Base-by-base conservation (phyloP, 2,888 invertebrate genomes). In the Andrena camellia region DNA sequence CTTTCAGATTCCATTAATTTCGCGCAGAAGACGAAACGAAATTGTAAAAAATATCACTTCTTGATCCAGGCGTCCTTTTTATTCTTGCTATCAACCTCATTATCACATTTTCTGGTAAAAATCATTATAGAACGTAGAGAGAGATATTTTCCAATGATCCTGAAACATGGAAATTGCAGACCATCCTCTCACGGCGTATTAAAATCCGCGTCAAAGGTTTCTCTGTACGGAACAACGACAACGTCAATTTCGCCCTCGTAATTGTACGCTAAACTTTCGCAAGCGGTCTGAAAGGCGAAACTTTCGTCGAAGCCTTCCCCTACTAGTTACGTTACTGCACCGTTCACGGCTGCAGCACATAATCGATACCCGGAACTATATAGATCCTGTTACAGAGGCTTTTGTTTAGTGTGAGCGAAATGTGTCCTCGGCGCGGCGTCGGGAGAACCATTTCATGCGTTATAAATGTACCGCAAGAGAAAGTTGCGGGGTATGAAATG, bases 311-410 rank as follows among this genome's bases (percentile, higher is more conserved):
- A 29, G 50, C 10, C 42, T 66, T 59, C 50, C 42, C n/a, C 31
- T 54, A 52, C n/a, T 35, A 69, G 77, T 35, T 66, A 74, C 52
- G 57, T 50, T 54, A 68, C 64, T 75, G 71, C 71, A 57, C 23
- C 31, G 52, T 42, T 23, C 62, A 57, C n/a, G 68, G 59, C 62
- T 70, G 52, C 62, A 67, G 72, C 33, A 72, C 35, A 78, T 86
- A 86, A 86, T 86, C 86, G 82, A 86, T 85, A 72, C 57, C 23
- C 20, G n/a, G 62, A 10, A 50, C 29, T 13, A 17, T 57, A 64
- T 82, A 78, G 76, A 86, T 83, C 72, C 59, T 57, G 26, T 66
- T 62, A 73, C 70, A 73, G 60, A 26, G 59, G 60, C 79, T 67
- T 76, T 86, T 79, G 72, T 78, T 86, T 62, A 75, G 35, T 66